phyloP scores from a whole-genome alignment of 2,113 vertebrate genomes.

The Channa maculata region DNA sequence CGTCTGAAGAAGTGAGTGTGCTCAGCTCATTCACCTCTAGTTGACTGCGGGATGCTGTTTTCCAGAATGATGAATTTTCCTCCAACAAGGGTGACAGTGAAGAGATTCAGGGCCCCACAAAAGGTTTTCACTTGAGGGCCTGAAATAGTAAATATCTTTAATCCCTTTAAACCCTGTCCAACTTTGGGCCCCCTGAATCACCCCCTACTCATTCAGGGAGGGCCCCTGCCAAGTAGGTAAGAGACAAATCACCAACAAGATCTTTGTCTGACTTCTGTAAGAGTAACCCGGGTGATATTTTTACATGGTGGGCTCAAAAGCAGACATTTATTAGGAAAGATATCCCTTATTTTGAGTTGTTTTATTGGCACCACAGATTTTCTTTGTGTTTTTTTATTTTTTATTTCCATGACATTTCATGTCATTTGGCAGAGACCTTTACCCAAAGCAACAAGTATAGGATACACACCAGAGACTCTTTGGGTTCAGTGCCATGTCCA shows the following conservation, averaged over 20 bases:
- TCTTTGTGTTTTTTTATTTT: too few relatives aligned
- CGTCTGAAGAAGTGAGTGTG: too few relatives aligned
- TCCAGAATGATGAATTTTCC: constrained; percentile 19
- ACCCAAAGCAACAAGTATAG: too few relatives aligned
- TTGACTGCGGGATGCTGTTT: background rate
- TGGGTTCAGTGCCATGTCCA: too few relatives aligned
- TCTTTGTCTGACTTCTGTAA: constrained; percentile 13
- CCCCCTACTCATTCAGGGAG: background rate
- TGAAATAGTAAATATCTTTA: constrained; percentile 66
- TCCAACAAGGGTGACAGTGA: constrained; percentile 4
- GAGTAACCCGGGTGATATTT: background rate
- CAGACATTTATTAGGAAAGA: background rate
- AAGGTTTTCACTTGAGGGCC: constrained; percentile 25
- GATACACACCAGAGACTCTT: too few relatives aligned
- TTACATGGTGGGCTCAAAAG: background rate
- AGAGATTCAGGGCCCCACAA: constrained; percentile 20
- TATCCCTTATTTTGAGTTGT: too few relatives aligned
- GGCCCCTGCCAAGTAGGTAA: background rate
- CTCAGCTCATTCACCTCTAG: background rate
- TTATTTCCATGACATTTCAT: too few relatives aligned
- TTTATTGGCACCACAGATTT: too few relatives aligned
- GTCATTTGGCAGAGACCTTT: too few relatives aligned
- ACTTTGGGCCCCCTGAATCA: constrained; percentile 43
- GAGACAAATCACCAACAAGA: constrained; percentile 13
- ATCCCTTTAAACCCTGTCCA: constrained; percentile 46